Conservation (phyloP, 2,797 vertebrate species). For the Remorina albescens region DNA sequence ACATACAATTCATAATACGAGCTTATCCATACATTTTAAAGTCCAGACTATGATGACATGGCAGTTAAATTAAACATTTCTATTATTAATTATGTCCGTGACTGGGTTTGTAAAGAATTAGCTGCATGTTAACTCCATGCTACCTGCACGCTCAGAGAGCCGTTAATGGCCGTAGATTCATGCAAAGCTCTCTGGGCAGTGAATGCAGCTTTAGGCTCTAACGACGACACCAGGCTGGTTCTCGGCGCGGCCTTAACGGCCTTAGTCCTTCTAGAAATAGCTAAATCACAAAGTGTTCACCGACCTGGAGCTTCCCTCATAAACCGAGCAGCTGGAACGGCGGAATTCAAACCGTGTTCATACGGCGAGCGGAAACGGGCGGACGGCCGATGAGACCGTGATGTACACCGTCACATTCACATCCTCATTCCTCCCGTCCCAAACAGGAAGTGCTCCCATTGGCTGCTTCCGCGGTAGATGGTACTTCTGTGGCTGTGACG, state of each 20-base stretch:
- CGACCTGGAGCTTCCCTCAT: slow-evolving; percentile 71
- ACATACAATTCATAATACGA: neutral
- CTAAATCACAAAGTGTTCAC: slow-evolving; percentile 34
- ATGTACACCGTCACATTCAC: slow-evolving; percentile 19
- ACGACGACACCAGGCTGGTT: slow-evolving; percentile 13
- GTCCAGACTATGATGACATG: accelerated
- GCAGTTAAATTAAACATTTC: neutral
- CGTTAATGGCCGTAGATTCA: neutral
- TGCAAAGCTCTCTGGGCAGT: neutral
- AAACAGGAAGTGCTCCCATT: slow-evolving; percentile 78
- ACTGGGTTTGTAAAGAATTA: neutral
- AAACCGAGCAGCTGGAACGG: slow-evolving; percentile 23
- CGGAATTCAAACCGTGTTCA: neutral
- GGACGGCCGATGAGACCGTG: slow-evolving; percentile 3
- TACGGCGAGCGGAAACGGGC: neutral
- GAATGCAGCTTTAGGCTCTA: slow-evolving; percentile 19
- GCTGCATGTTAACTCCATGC: no score
- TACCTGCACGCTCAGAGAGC: no score
- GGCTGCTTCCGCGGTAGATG: slow-evolving; percentile 29
- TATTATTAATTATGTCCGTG: neutral
- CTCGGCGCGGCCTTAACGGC: slow-evolving; percentile 60
- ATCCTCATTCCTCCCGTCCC: neutral
- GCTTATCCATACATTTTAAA: neutral
- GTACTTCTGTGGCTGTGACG: accelerated
- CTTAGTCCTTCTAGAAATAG: slow-evolving; percentile 62